These are phyloP conservation scores for Thamnophis elegans DNA, from an alignment of 2,797 vertebrate species.

Conservation along the genomic window DNA sequence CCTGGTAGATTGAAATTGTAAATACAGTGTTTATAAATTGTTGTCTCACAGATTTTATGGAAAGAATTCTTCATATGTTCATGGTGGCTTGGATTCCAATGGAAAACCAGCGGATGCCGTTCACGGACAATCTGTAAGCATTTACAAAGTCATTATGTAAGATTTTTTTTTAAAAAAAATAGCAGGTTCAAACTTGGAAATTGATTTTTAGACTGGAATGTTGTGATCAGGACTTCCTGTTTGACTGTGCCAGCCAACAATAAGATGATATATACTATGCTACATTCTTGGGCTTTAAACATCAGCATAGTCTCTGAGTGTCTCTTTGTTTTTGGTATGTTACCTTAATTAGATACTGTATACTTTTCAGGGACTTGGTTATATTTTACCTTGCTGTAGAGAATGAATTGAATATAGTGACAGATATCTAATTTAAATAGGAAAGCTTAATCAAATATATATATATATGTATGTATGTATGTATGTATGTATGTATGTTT, in stretches of 20 bases:
- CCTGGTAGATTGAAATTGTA: slow-evolving; percentile 5
- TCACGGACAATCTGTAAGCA: slow-evolving; percentile 92
- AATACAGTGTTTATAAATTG: background rate
- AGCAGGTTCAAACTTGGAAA: background rate
- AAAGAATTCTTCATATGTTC: slow-evolving; percentile 97
- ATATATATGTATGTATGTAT: too few relatives aligned
- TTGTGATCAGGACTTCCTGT: background rate
- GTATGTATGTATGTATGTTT: too few relatives aligned
- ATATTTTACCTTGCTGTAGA: background rate
- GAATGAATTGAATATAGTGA: background rate
- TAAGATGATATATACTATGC: background rate
- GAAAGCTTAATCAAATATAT: background rate
- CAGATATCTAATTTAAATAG: background rate
- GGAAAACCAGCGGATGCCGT: slow-evolving; percentile 94
- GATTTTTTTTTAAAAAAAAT: background rate
- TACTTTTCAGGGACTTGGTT: background rate
- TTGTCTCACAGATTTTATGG: slow-evolving; percentile 88
- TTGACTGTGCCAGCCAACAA: background rate
- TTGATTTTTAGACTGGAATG: background rate
- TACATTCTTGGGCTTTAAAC: background rate
- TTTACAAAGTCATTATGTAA: slow-evolving; percentile 1
- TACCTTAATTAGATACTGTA: background rate
- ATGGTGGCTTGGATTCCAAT: slow-evolving; percentile 92
- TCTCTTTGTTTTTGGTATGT: background rate
- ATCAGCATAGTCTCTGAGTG: background rate